Evolutionary conservation across 2,888 invertebrate species (phyloP).

Genomic region (Meteorus cinctellus): DNA sequence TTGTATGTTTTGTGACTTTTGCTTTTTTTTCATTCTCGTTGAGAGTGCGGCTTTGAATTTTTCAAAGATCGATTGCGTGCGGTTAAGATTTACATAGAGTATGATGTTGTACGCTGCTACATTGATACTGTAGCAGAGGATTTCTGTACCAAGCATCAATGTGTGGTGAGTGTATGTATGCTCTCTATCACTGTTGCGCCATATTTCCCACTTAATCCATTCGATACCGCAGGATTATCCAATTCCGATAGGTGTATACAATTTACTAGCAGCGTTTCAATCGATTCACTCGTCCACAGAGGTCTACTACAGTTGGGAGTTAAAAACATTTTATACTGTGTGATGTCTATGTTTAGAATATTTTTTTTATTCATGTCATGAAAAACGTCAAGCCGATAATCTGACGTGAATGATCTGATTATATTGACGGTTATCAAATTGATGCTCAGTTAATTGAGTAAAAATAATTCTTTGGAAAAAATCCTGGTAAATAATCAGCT

Average conservation of each 20-base stretch:
- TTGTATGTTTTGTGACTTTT: neutral
- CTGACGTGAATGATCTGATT: too few relatives aligned
- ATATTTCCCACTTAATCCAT: slow-evolving; percentile 60
- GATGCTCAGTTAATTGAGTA: too few relatives aligned
- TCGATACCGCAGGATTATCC: slow-evolving; percentile 60
- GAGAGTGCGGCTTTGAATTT: neutral
- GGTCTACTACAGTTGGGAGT: neutral
- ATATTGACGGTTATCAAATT: too few relatives aligned
- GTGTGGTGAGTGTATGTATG: neutral
- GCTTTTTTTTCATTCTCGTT: neutral
- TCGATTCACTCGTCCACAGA: neutral
- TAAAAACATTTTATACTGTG: neutral
- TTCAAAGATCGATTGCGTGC: neutral
- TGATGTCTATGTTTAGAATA: neutral
- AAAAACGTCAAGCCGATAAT: too few relatives aligned
- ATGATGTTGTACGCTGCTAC: neutral
- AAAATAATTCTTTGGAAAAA: too few relatives aligned
- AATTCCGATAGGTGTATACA: slow-evolving; percentile 51
- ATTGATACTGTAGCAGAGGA: neutral
- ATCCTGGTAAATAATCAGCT: too few relatives aligned
- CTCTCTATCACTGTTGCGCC: slow-evolving; percentile 50
- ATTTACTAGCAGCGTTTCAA: slow-evolving; percentile 18
- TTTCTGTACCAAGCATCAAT: neutral
- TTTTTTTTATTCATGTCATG: too few relatives aligned
- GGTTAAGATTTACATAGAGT: slow-evolving; percentile 1